Percentiles rank a stretch among this genome's conserved stretches.
phyloP scores from a whole-genome alignment of 2,888 invertebrate genomes.

The Eupithecia insigniata region DNA sequence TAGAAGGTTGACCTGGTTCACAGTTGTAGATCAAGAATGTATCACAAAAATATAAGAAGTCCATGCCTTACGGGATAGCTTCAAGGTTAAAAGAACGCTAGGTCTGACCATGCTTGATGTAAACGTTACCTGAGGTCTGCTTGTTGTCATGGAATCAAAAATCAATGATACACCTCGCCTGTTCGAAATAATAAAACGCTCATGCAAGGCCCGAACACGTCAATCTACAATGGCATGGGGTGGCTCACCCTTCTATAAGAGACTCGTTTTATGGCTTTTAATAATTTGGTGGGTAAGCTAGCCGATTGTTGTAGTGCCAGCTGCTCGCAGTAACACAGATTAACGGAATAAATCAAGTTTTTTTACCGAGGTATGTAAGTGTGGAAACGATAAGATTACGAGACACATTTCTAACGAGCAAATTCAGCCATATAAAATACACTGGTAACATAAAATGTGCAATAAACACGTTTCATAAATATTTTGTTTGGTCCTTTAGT shows the following conservation, averaged over 20 bases:
- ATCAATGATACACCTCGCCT: constrained; percentile 71
- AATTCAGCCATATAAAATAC: background rate
- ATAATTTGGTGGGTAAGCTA: constrained; percentile 81
- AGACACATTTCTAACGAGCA: background rate
- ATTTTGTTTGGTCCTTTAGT: constrained; percentile 28
- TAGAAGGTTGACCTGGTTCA: constrained; percentile 27
- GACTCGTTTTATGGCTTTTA: constrained; percentile 84
- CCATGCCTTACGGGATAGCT: background rate
- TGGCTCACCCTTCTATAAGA: constrained; percentile 77
- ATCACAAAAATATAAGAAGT: constrained; percentile 1
- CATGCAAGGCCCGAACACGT: constrained; percentile 73
- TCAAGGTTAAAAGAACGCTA: background rate
- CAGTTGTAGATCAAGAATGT: constrained; percentile 6
- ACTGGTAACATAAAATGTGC: constrained; percentile 24
- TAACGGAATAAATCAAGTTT: constrained; percentile 69
- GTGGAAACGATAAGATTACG: constrained; percentile 60
- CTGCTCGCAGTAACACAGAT: constrained; percentile 73
- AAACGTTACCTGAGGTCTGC: constrained; percentile 22
- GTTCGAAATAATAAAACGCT: constrained; percentile 74
- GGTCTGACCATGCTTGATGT: background rate
- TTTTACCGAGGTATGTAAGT: constrained; percentile 60
- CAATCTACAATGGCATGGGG: constrained; percentile 70
- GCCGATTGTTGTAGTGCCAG: constrained; percentile 78
- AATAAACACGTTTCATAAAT: constrained; percentile 26
- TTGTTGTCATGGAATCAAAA: constrained; percentile 55